Percentiles rank a stretch among this genome's conserved stretches.
Evolutionary conservation across 1,140 invertebrate species (phyloP).

Genomic region (Drosophila cardini): DNA sequence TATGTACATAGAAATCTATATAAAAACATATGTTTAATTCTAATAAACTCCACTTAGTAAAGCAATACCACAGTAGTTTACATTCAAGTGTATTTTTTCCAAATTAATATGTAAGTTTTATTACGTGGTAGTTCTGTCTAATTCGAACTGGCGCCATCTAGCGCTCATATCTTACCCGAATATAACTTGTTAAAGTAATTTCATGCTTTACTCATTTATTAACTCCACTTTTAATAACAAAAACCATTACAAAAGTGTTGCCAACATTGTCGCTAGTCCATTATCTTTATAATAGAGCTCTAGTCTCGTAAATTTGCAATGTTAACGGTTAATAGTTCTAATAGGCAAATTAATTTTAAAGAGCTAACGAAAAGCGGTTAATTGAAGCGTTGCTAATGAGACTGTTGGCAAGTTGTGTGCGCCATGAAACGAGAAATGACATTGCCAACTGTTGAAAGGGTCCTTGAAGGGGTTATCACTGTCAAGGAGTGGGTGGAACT

Average conservation of each 20-base stretch:
- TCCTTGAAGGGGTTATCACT: slow-evolving; percentile 17
- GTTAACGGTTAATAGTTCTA: slow-evolving; percentile 53
- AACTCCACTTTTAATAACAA: too few species aligned
- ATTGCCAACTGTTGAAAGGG: slow-evolving; percentile 20
- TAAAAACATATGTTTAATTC: too few species aligned
- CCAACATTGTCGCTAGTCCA: background rate
- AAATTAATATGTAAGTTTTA: too few species aligned
- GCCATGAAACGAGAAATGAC: background rate
- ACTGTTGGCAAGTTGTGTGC: slow-evolving; percentile 42
- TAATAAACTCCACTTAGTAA: too few species aligned
- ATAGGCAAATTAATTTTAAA: slow-evolving; percentile 26
- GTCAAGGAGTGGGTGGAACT: background rate
- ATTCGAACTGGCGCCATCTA: background rate
- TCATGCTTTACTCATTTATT: background rate
- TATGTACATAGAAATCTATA: too few species aligned
- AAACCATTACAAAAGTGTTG: too few species aligned
- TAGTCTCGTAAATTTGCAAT: background rate
- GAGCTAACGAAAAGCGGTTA: slow-evolving; percentile 24
- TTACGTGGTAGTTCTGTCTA: too few species aligned
- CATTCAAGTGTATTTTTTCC: too few species aligned
- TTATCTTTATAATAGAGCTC: background rate
- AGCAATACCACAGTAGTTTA: too few species aligned
- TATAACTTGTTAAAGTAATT: too few species aligned
- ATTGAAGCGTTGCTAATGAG: slow-evolving; percentile 70
- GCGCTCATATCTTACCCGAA: too few species aligned